Base-by-base conservation (phyloP, 2,113 vertebrate genomes). In the Barnardius zonarius region DNA sequence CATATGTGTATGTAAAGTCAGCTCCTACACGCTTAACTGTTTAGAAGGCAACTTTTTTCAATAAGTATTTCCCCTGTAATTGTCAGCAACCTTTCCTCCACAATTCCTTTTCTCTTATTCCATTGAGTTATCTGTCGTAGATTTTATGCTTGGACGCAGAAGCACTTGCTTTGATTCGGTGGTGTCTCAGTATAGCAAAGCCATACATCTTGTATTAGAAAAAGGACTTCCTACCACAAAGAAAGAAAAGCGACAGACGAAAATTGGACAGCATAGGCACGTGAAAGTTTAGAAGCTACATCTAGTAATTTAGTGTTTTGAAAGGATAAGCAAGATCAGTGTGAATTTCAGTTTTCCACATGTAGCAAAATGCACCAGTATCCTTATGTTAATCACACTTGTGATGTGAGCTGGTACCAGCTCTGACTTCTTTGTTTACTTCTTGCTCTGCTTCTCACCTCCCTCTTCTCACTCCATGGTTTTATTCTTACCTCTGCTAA, bases 41-140 rank as follows among this genome's bases (percentile, higher is more conserved):
- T 80, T 83, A 81, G 82, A 72, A 62, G 43, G 25, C 10, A 88
- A 88, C 13, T 46, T 82, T 54, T 83, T 41, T 27, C 77, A 93
- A 62, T 55, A 67, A 84, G 31, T 13, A 93, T 92, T 49, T 75
- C 23, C 75, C 67, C 2, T 1, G 46, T 28, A 83, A 30, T 46
- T 83, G 75, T 51, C 80, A 94, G 73, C 44, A 95, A 91, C 46
- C 43, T 83, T 93, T 91, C 85, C 86, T 86, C 89, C 77, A 86
- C 28, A 66, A 80, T 72, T 83, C 55, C 79, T 7, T 89, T 95
- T 79, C 52, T 52, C 19, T 91, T 91, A 87, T 67, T 92, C 72
- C 63, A 92, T 27, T 61, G 46, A 78, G 43, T 85, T 91, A 94
- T 78, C 84, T 79, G 57, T 83, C 43, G 59, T 70, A 95, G 31